Percentiles rank a stretch among this genome's conserved stretches.
Conservation (phyloP, 2,888 invertebrate species). For the Anticlea derivata region DNA sequence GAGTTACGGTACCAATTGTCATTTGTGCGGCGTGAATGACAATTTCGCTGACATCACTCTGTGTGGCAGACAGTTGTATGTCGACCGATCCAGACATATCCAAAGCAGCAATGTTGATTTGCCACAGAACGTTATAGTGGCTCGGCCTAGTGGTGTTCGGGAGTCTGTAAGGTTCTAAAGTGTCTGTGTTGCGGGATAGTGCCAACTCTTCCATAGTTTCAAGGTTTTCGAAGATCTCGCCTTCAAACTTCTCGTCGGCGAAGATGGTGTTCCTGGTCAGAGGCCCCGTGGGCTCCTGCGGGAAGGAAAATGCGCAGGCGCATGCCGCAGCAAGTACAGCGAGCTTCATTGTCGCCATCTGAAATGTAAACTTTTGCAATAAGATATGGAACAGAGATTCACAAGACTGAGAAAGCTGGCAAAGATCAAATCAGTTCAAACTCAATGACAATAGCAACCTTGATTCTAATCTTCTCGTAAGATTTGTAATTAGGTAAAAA, state of each 20-base stretch:
- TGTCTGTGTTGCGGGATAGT: conserved; percentile 30
- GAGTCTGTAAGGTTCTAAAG: conserved; percentile 62
- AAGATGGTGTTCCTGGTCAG: conserved; percentile 65
- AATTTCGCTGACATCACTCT: conserved; percentile 54
- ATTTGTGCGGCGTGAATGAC: conserved; percentile 63
- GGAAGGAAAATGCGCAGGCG: conserved; percentile 47
- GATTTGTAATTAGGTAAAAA: no score
- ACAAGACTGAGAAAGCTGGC: no score
- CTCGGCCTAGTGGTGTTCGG: conserved; percentile 77
- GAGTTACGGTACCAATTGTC: conserved; percentile 57
- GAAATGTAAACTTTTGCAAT: conserved; percentile 27
- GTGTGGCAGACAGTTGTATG: conserved; percentile 61
- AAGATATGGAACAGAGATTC: no score
- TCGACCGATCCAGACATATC: conserved; percentile 61
- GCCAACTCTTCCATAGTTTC: conserved; percentile 36
- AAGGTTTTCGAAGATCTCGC: conserved; percentile 61
- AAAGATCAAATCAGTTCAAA: no score
- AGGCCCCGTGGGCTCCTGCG: conserved; percentile 42
- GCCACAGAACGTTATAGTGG: conserved; percentile 78
- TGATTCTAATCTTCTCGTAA: no score
- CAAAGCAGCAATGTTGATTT: conserved; percentile 56
- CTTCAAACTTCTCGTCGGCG: conserved; percentile 64
- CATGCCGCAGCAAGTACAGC: conserved; percentile 51
- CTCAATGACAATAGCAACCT: no score
- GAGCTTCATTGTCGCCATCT: conserved; percentile 66